A percentile compares a stretch with the other conserved stretches of the same genome.
These are phyloP conservation scores for Sinocyclocheilus anophthalmus DNA, from an alignment of 2,113 vertebrate species.

Conservation along the genomic window DNA sequence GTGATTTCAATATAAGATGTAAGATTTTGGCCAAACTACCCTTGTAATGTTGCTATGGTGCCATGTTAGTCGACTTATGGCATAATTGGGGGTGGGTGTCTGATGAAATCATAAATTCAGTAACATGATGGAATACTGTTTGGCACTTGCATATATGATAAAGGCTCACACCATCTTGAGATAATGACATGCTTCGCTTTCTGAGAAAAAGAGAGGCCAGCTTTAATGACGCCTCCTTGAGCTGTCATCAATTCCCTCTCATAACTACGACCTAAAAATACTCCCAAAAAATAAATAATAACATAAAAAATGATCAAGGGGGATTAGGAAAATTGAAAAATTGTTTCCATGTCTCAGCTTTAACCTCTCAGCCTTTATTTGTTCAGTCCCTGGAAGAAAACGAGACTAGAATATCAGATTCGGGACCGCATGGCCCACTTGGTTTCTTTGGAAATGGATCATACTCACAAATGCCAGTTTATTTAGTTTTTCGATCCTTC, in stretches of 20 bases:
- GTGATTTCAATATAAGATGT: not conserved
- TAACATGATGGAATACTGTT: conserved; percentile 36
- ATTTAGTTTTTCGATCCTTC: conserved; percentile 53
- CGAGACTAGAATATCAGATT: conserved; percentile 43
- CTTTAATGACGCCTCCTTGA: conserved; percentile 35
- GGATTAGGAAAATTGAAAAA: conserved; percentile 62
- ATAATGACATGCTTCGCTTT: conserved; percentile 34
- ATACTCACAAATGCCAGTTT: conserved; percentile 41
- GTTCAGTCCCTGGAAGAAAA: conserved; percentile 56
- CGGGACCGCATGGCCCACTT: conserved; percentile 15
- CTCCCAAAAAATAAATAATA: conserved; percentile 55
- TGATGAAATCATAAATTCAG: conserved; percentile 39
- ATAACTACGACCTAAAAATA: conserved; percentile 59
- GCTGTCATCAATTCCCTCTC: conserved; percentile 49
- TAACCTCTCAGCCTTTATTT: conserved; percentile 60
- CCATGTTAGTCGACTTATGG: conserved; percentile 20
- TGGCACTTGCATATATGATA: conserved; percentile 26
- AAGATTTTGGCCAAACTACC: not conserved
- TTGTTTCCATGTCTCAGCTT: conserved; percentile 59
- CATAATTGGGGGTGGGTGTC: conserved; percentile 13
- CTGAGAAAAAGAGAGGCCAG: conserved; percentile 20
- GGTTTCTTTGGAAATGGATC: conserved; percentile 50
- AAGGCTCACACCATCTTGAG: conserved; percentile 30
- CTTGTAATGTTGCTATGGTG: conserved; percentile 21
- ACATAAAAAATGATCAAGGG: conserved; percentile 51